Evolutionary conservation across 2,113 vertebrate genomes (phyloP).

Genomic region (Scomber scombrus): DNA sequence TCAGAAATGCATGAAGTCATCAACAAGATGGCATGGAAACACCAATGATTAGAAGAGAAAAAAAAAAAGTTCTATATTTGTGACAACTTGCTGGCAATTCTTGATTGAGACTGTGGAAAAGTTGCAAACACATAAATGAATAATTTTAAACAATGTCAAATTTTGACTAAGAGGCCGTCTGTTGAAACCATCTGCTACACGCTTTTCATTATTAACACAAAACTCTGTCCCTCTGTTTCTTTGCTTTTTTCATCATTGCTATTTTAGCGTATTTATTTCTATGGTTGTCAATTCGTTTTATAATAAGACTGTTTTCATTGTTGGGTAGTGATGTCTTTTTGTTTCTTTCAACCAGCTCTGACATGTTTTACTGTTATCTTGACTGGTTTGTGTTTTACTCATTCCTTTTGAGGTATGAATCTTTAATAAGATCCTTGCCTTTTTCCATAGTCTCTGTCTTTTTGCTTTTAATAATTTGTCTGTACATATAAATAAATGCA

Average conservation of each 20-base stretch:
- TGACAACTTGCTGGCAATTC: neutral
- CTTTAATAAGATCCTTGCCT: slow-evolving; percentile 32
- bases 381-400: slow-evolving; percentile 44
- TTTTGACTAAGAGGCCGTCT: neutral
- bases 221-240: neutral
- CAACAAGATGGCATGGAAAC: neutral
- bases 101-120: neutral
- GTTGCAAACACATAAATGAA: neutral
- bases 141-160: neutral
- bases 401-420: slow-evolving; percentile 48
- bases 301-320: neutral
- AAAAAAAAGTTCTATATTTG: no score
- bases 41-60: no score
- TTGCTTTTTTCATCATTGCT: neutral
- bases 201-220: neutral
- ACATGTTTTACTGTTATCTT: slow-evolving; percentile 39
- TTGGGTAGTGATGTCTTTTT: slow-evolving; percentile 8
- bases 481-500: slow-evolving; percentile 18
- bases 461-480: slow-evolving; percentile 8
- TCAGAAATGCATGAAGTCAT: neutral
- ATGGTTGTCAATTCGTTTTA: slow-evolving; percentile 1
- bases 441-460: neutral
- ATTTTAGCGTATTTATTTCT: neutral
- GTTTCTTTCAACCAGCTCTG: slow-evolving; percentile 20
- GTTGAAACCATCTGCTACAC: neutral